Conservation (phyloP, 2,888 invertebrate genomes). For the Panorpa germanica region DNA sequence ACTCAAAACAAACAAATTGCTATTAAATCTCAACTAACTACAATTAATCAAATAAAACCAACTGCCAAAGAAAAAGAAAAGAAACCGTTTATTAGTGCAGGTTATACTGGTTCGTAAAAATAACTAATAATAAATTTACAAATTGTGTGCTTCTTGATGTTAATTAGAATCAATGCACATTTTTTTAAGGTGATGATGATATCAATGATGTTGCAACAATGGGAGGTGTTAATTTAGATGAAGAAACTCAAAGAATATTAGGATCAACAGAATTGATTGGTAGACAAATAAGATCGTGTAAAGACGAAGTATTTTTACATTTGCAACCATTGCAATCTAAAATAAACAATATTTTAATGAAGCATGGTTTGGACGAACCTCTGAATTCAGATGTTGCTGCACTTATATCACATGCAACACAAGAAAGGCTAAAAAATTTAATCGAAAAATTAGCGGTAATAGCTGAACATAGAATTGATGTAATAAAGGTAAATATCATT, state of each 20-base stretch:
- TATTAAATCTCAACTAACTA: slow-evolving; percentile 25
- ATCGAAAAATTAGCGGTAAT: slow-evolving; percentile 81
- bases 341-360: slow-evolving; percentile 54
- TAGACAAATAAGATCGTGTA: slow-evolving; percentile 75
- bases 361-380: slow-evolving; percentile 69
- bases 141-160: slow-evolving; percentile 21
- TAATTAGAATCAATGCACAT: slow-evolving; percentile 30
- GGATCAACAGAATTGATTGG: slow-evolving; percentile 80
- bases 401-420: slow-evolving; percentile 81
- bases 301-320: slow-evolving; percentile 78
- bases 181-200: slow-evolving; percentile 84
- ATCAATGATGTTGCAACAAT: slow-evolving; percentile 98
- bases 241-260: slow-evolving; percentile 87
- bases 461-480: slow-evolving; percentile 88
- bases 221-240: slow-evolving; percentile 95
- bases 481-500: slow-evolving; percentile 47
- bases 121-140: slow-evolving; percentile 12
- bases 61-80: slow-evolving; percentile 62
- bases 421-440: slow-evolving; percentile 79
- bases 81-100: slow-evolving; percentile 32
- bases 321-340: slow-evolving; percentile 56
- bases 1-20: slow-evolving; percentile 23
- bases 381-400: slow-evolving; percentile 64
- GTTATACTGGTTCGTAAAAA: slow-evolving; percentile 19
- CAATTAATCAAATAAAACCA: slow-evolving; percentile 33